Evolutionary conservation across 2,888 invertebrate genomes (phyloP), one percentile per base, ranked within the genome.

Genomic region (Macrosiphum euphorbiae): DNA sequence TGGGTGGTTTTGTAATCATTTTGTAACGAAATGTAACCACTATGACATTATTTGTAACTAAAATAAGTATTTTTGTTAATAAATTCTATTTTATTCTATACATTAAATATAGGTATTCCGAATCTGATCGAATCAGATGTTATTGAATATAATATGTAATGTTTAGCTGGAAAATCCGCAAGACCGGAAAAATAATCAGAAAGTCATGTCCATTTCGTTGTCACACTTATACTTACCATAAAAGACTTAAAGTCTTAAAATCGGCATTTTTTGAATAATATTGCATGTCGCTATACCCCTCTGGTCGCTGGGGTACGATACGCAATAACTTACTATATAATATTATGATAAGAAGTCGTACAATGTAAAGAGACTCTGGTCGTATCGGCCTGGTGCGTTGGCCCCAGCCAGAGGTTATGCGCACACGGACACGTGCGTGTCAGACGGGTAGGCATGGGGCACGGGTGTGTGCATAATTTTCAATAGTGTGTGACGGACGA

Each of bases 401-500:
- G 87, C 8, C 87, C 35, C 20, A 8, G 78, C 50, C 11, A n/a
- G n/a, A 87, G 50, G 87, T 50, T 87, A 86, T n/a, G 5, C 67
- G n/a, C 47, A 86, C 86, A n/a, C n/a, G 86, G 2, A 78, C 20
- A 35, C 78, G 20, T 35, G 35, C 35, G 5, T 3, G 67, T 78
- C 10, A 10, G 67, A 35, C 35, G 16, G 3, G 35, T 67, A 78
- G 67, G 67, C 67, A 78, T 35, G 78, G 8, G 78, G 8, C 35
- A 78, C n/a, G 44, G 13, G 28, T 47, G 86, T 86, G 47, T 47
- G 86, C 47, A 28, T 86, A 28, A 86, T 86, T 86, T 86, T 47
- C 44, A 47, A 86, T 86, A 47, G 86, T 86, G 35, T 78, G 85
- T 86, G 86, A 86, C 86, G 78, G 78, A 78, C 78, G 35, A 20